These are phyloP conservation scores for Cyanocitta stelleri DNA, from an alignment of 2,113 vertebrate genomes.

Conservation along the genomic window DNA sequence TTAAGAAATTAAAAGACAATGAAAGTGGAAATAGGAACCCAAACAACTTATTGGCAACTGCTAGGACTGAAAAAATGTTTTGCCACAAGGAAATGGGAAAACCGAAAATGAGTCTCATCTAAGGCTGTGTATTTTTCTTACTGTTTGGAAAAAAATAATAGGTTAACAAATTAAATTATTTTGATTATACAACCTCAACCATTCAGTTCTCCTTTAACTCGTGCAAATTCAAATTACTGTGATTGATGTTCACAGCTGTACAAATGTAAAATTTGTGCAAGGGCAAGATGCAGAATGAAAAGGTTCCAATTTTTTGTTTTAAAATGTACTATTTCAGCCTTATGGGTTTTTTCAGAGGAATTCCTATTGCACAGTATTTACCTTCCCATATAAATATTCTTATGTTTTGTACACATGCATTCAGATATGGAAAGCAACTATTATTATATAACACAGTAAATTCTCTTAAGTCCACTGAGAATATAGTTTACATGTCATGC, in stretches of 20 bases:
- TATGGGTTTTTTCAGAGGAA: neutral
- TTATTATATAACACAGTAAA: neutral
- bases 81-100: neutral
- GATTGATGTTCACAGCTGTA: neutral
- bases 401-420: neutral
- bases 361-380: neutral
- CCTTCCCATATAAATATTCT: neutral
- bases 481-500: neutral
- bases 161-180: neutral
- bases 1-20: neutral
- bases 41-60: neutral
- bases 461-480: neutral
- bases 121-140: neutral
- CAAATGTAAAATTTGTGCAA: neutral
- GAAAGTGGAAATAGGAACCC: neutral
- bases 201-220: neutral
- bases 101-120: neutral
- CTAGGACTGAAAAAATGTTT: neutral
- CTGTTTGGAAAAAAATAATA: neutral
- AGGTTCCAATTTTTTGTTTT: neutral
- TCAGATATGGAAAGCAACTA: neutral
- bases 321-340: neutral
- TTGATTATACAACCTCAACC: neutral
- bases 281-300: neutral
- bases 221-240: neutral